phyloP scores from a whole-genome alignment of 2,888 invertebrate genomes.

The Parnassius orleans region DNA sequence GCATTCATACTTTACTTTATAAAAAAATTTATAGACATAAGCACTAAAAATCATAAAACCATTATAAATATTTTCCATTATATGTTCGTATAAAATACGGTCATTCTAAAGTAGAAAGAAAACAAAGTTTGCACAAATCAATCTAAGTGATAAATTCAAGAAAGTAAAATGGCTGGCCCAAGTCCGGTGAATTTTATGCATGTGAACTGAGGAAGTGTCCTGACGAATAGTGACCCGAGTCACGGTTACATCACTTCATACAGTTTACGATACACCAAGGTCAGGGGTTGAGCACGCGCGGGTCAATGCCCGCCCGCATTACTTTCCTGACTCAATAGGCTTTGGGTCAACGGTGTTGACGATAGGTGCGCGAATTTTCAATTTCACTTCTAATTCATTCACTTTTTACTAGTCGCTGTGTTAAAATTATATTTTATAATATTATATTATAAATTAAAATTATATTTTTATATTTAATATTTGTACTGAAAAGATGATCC shows the following conservation, averaged over 20 bases:
- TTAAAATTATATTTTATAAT: no score
- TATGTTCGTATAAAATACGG: no score
- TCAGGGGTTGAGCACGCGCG: constrained; percentile 76
- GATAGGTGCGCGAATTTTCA: constrained; percentile 18
- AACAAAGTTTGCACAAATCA: no score
- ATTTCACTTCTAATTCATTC: constrained; percentile 8
- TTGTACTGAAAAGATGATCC: no score
- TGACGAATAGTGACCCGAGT: constrained; percentile 35
- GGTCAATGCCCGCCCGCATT: constrained; percentile 68
- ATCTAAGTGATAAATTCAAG: background rate
- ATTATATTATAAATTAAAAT: no score
- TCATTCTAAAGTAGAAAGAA: no score
- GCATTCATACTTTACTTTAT: no score
- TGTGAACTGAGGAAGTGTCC: constrained; percentile 48
- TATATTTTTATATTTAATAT: no score
- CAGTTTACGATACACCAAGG: constrained; percentile 77
- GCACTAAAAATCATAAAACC: no score
- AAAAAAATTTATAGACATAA: no score
- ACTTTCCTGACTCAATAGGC: constrained; percentile 41
- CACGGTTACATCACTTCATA: constrained; percentile 67
- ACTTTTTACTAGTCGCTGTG: no score
- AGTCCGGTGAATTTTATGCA: constrained; percentile 35
- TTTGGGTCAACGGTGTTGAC: constrained; percentile 21
- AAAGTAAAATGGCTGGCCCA: background rate
- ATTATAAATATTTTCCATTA: no score